Base-by-base conservation (phyloP, 1,140 invertebrate species). In the Zaprionus africanus region DNA sequence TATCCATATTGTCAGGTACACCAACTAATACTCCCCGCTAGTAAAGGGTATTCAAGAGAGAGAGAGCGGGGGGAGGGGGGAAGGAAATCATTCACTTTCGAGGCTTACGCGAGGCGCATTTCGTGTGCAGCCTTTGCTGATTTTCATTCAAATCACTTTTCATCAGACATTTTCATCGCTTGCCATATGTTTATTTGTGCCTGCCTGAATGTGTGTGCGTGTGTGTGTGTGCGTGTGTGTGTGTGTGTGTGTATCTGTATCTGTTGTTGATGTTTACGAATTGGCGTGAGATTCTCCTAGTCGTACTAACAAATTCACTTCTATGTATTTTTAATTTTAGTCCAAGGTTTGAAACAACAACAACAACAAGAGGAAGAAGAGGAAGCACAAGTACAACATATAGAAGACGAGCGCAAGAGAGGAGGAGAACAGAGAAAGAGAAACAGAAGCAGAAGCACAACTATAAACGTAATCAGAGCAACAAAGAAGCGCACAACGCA, bases 341-440 rank as follows among this genome's bases (percentile, higher is more conserved):
- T 91, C 87, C 88, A 91, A 91, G 87, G 87, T 91, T 91, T 91
- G 65, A 84, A 91, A 81, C 80, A 91, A 91, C 71, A 85, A 84
- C 71, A 59, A 67, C 54, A 60, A 68, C 34, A 74, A 65, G 11
- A 64, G 53, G 43, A 13, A 60, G 19, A 26, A 43, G n/a, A 22
- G 41, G 31, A 41, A 49, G n/a, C 2, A 34, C 9, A 34, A 34
- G 31, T 11, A 34, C 9, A 34, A 34, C 31, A 11, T 34, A 34
- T 34, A 34, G 31, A 34, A 34, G 31, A 34, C 9, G 31, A 34
- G 31, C 31, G 9, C 31, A 34, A 34, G 31, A 53, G 46, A 51
- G 19, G 6, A 54, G 31, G 3, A 22, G n/a, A 67, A 57, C n/a
- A 28, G 43, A 17, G 6, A 24, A 49, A 36, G 7, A 15, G 15